A percentile compares a stretch with the other conserved stretches of the same genome.
phyloP scores from a whole-genome alignment of 64 coral and sea anemone species.

The Astreopora myriophthalma region DNA sequence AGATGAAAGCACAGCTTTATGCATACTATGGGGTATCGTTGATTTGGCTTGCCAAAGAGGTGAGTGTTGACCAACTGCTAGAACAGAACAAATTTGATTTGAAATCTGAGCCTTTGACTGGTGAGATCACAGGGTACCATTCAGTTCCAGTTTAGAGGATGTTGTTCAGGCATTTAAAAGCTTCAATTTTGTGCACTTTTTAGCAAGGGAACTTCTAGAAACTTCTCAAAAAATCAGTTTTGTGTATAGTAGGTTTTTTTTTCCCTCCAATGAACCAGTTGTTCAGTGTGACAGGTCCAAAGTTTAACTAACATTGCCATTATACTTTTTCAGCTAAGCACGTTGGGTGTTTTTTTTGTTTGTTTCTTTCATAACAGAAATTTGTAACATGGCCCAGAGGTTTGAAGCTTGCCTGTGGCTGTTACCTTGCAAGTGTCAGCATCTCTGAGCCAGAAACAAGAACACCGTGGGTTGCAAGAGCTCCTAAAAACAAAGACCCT shows the following conservation, averaged over 20 bases:
- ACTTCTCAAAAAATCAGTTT: too few species aligned
- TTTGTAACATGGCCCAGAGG: conserved; percentile 90
- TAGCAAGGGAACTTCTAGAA: too few species aligned
- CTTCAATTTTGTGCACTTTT: too few species aligned
- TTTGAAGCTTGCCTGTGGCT: conserved; percentile 67
- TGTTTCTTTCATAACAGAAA: conserved; percentile 28
- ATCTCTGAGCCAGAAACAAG: conserved; percentile 77
- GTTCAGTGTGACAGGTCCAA: too few species aligned
- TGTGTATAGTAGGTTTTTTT: too few species aligned
- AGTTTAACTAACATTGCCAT: too few species aligned
- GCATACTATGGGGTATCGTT: conserved; percentile 76
- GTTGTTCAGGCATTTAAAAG: too few species aligned
- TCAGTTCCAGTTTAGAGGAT: too few species aligned
- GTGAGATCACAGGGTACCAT: too few species aligned
- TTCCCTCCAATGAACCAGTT: too few species aligned
- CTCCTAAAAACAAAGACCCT: conserved; percentile 76
- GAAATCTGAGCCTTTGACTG: too few species aligned
- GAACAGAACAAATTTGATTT: too few species aligned
- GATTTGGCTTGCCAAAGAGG: conserved; percentile 90
- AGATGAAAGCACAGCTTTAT: conserved; percentile 94
- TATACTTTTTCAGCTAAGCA: neutral
- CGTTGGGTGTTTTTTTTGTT: neutral
- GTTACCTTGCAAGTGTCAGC: conserved; percentile 68
- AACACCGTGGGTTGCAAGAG: conserved; percentile 85
- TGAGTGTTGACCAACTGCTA: neutral